Base-by-base conservation (phyloP, 2,113 vertebrate genomes). In the Uria aalge region DNA sequence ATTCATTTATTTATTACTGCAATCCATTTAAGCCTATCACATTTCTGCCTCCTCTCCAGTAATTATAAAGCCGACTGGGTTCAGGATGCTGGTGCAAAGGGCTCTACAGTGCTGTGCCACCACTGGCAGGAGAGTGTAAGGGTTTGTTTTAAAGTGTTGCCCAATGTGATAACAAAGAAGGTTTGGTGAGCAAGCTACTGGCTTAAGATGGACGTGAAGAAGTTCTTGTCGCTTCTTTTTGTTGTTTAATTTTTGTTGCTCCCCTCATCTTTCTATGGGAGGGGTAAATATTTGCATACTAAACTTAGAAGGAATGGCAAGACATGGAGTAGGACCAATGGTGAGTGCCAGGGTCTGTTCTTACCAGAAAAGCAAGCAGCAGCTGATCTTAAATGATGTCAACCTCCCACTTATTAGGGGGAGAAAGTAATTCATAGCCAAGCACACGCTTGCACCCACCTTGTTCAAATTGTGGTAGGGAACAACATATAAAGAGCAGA, bases 371-470 rank as follows among this genome's bases (percentile, higher is more conserved):
- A 59, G 82, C 29, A 85, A 95, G 66, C 17, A 82, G 57, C 13
- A 88, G 52, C 34, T 79, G 63, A 82, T 78, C 53, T 45, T 47
- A 68, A 78, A 47, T 29, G 24, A 90, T 8, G 6, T 40, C 67
- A 88, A 29, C 24, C 30, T 95, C 40, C n/a, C 34, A 12, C 48
- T 34, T 43, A 38, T 9, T 24, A 84, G 32, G 4, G 9, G 15
- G 14, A 84, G 34, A 82, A 89, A 92, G 29, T 57, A 85, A 66
- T 67, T 79, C 47, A 71, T 60, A 88, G 67, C 43, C 71, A 79
- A 94, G 57, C 38, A 85, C 20, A 32, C 29, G 45, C 32, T 47
- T 72, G 71, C 85, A 93, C 48, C 40, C 43, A 72, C 48, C 38
- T 73, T 20, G 2, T 77, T 68, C 47, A 69, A 73, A 50, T 74